These are phyloP conservation scores for Agrochola lychnidis DNA, from an alignment of 2,888 invertebrate species.

Conservation along the genomic window DNA sequence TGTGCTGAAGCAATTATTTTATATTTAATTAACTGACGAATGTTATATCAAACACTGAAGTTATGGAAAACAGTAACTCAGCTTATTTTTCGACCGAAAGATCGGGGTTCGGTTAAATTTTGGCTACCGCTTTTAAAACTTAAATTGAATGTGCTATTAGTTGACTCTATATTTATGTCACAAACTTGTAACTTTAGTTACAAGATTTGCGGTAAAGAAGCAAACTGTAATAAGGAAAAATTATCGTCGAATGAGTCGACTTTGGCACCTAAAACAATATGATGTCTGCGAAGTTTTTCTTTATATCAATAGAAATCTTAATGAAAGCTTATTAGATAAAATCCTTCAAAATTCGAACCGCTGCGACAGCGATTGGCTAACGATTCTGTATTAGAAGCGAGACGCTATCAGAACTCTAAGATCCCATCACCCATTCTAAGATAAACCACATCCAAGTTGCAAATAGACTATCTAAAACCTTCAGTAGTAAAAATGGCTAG, in stretches of 20 bases:
- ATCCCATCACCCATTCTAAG: slow-evolving; percentile 1
- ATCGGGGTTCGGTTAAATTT: background rate
- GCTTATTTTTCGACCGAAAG: slow-evolving; percentile 2
- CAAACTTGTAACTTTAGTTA: slow-evolving; percentile 10
- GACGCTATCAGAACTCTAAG: background rate
- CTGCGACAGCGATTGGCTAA: background rate
- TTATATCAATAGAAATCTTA: background rate
- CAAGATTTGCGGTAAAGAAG: background rate
- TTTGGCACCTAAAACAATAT: slow-evolving; percentile 1
- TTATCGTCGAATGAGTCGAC: background rate
- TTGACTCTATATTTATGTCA: background rate
- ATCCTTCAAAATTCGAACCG: background rate
- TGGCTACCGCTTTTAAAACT: slow-evolving; percentile 5
- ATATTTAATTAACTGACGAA: slow-evolving; percentile 33
- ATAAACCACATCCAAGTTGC: slow-evolving; percentile 5
- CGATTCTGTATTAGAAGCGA: background rate
- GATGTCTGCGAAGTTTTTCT: slow-evolving; percentile 5
- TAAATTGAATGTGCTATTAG: slow-evolving; percentile 12
- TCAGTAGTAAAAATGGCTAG: background rate
- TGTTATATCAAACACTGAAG: slow-evolving; percentile 24
- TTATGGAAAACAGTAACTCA: slow-evolving; percentile 7
- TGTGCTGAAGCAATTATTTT: slow-evolving; percentile 58
- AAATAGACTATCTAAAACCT: slow-evolving; percentile 6
- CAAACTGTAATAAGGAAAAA: slow-evolving; percentile 9
- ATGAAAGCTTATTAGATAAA: slow-evolving; percentile 7